Base-by-base conservation (phyloP, 2,797 vertebrate species). In the Scarus forsteni region DNA sequence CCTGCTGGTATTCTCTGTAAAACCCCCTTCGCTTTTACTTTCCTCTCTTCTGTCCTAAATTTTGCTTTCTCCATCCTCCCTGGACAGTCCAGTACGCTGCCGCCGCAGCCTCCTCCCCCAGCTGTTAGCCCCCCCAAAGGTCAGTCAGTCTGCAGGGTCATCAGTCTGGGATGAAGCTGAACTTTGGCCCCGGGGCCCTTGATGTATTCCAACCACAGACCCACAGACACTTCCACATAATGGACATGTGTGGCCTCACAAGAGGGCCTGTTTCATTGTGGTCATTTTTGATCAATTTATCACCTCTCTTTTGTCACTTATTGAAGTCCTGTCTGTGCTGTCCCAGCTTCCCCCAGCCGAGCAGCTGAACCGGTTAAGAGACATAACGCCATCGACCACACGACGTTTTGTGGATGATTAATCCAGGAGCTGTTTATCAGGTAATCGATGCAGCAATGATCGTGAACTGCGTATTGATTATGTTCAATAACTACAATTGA, bases 161-260 rank as follows among this genome's bases (percentile, higher is more conserved):
- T 93, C 93, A 91, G 93, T 94, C 93, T 95, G 92, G 91, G 92
- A 91, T 94, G 91, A 92, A 90, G 86, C 84, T 92, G 93, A 93
- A 75, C 95, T 90, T 56, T 93, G 92, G 94, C 92, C 91, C 83
- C 0, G 5, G 9, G 62, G 79, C 63, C 74, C 91, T 93, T 94
- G 92, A 94, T 94, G 90, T 92, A 92, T 92, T 92, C 93, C 88
- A 93, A 92, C 88, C 90, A 92, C 88, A 91, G 83, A 85, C 81
- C 79, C 50, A 19, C 84, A 89, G 88, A 92, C 90, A 89, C 86
- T 85, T 90, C 84, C 76, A 66, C 85, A 88, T 89, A 87, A 90
- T 89, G 87, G 85, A 83, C 89, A 89, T 92, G 85, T 90, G 91
- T 83, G 87, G 88, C 87, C 85, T 81, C 88, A 88, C 88, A 72